Percentiles rank a stretch among this genome's conserved stretches.
phyloP scores from a whole-genome alignment of 1,140 invertebrate genomes.

The Probaryconus sp. region DNA sequence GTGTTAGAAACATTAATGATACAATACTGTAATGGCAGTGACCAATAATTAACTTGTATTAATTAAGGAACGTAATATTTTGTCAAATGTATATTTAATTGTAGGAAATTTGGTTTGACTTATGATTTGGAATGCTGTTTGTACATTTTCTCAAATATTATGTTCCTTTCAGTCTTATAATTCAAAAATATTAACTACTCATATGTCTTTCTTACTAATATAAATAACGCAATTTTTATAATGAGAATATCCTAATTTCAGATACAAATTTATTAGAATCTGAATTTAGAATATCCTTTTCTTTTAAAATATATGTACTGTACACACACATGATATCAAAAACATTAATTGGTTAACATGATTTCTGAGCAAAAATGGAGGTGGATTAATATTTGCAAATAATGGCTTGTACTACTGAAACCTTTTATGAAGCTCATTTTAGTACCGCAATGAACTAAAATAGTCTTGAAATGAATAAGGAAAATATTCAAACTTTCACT shows the following conservation, averaged over 20 bases:
- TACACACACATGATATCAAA: conserved; percentile 9
- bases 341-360: conserved; percentile 7
- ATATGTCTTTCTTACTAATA: conserved; percentile 17
- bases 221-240: conserved; percentile 16
- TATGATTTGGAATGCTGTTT: conserved; percentile 36
- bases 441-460: neutral
- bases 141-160: conserved; percentile 34
- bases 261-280: too few species aligned
- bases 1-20: too few species aligned
- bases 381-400: conserved; percentile 17
- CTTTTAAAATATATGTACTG: conserved; percentile 1
- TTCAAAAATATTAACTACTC: conserved; percentile 37
- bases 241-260: too few species aligned
- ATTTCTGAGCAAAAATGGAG: conserved; percentile 28
- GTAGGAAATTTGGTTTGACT: conserved; percentile 44
- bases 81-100: conserved; percentile 10
- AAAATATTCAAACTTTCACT: conserved; percentile 18
- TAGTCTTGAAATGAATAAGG: neutral
- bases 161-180: conserved; percentile 50
- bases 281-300: neutral
- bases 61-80: conserved; percentile 21
- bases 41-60: neutral
- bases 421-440: neutral
- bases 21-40: conserved; percentile 3
- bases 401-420: neutral